Base-by-base conservation (phyloP, 1,140 invertebrate species). In the Ridgeia piscesae region DNA sequence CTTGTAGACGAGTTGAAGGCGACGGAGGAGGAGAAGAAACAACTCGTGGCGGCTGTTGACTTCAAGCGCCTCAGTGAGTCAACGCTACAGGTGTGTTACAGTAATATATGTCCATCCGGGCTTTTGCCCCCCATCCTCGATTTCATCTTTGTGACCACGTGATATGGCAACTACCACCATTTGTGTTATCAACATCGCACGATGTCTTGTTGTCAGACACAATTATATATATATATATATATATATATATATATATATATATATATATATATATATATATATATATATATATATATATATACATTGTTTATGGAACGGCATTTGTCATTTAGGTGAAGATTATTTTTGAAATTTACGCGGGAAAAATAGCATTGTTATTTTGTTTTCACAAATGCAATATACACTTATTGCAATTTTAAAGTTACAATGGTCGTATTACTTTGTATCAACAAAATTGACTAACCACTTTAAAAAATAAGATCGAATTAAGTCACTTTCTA, bases 31-130 rank as follows among this genome's bases (percentile, higher is more conserved):
- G 94, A 95, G 50, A 92, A 93, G 35, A 91, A 94, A 34, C 94
- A 95, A 33, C 91, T 95, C 0, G 93, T 95, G 11, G 93, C 94
- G 14, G 93, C 94, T 9, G 93, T 96, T 27, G 94, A 96, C 93
- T 95, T 95, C 91, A 93, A 93, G 21, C 93, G 94, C 2, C 89
- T 96, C 11, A 94, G 93, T 21, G 95, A 96, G 89, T 93, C 93
- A 2, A 94, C 94, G 8, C 93, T 96, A 50, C 58, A 93, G 21
- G 58, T 77, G 58, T 77, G 58, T 77, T 77, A 77, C 58, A 77
- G 17, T 21, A 21, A 4, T 14, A 77, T 21, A 77, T 77, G 17
- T 77, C 27, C 48, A 50, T 50, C 48, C 21, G 48, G 48, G 8
- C 48, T 11, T 50, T 50, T 50, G 21, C 48, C n/a, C n/a, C n/a